Percentiles rank a stretch among this genome's conserved stretches.
phyloP scores from a whole-genome alignment of 2,113 vertebrate species.

The Phylloscopus trochiloides region DNA sequence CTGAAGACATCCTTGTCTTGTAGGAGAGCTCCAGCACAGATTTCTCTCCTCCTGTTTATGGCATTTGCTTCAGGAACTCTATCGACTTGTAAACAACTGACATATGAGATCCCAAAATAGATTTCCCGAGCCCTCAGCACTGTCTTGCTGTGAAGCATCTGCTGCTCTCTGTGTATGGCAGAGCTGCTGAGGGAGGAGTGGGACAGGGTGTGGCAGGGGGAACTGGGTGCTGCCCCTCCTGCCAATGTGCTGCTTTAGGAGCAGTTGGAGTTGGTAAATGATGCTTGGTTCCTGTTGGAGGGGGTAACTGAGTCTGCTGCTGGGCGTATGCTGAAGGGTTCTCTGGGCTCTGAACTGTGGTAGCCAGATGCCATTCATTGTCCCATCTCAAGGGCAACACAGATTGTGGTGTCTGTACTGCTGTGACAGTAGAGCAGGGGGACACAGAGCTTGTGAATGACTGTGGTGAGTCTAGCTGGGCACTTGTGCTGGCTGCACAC shows the following conservation, averaged over 20 bases:
- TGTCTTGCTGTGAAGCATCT: background rate
- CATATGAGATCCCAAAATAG: background rate
- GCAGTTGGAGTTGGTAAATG: accelerated
- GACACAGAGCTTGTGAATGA: background rate
- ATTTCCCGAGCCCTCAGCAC: accelerated
- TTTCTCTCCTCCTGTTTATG: background rate
- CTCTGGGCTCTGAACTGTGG: background rate
- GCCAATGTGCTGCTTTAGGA: accelerated
- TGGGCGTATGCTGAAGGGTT: background rate
- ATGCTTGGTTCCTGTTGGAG: background rate
- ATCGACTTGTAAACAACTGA: background rate
- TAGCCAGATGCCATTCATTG: background rate
- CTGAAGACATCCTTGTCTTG: background rate
- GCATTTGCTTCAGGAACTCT: background rate
- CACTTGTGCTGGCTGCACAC: accelerated
- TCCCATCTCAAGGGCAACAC: background rate
- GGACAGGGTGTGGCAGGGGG: background rate
- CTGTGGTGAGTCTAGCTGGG: accelerated
- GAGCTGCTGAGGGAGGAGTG: background rate
- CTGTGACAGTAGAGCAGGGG: background rate
- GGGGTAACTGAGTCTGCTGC: background rate
- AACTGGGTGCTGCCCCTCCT: background rate
- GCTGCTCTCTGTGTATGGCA: background rate
- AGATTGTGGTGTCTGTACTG: accelerated
- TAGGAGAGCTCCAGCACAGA: background rate